Conservation (phyloP, 2,797 vertebrate genomes). For the Danio choprae region DNA sequence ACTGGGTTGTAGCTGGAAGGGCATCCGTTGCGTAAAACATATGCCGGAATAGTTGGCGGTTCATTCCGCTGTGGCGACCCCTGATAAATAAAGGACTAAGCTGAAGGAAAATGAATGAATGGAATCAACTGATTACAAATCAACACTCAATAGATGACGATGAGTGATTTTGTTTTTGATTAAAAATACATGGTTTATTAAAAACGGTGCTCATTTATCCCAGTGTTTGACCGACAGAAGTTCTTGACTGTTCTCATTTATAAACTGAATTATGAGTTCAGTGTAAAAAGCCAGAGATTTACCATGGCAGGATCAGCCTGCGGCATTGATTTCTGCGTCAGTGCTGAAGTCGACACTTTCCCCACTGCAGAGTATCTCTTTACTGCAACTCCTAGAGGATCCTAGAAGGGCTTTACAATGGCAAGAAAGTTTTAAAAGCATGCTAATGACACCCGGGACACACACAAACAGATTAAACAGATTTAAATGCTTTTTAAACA, state of each 20-base stretch:
- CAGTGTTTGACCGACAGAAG: not conserved
- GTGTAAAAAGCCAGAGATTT: constrained; percentile 19
- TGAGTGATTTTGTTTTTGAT: too few species aligned
- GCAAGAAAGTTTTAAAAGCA: not conserved
- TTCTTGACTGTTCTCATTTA: not conserved
- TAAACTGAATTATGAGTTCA: not conserved
- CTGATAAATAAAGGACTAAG: too few species aligned
- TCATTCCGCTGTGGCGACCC: too few species aligned
- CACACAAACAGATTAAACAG: not conserved
- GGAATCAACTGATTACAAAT: too few species aligned
- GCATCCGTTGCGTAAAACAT: too few species aligned
- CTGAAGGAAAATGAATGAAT: too few species aligned
- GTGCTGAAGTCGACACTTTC: constrained; percentile 42
- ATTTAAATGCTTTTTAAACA: too few species aligned
- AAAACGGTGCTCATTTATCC: not conserved
- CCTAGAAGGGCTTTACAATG: not conserved
- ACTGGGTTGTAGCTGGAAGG: too few species aligned
- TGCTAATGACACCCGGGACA: not conserved
- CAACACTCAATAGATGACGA: too few species aligned
- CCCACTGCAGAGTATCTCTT: constrained; percentile 17
- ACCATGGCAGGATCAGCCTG: constrained; percentile 3
- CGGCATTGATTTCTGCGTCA: constrained; percentile 40
- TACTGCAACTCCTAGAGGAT: not conserved
- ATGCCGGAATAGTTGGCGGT: too few species aligned
- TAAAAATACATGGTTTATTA: not conserved